Conservation (phyloP, 2,797 vertebrate genomes). For the Botia almorhae region DNA sequence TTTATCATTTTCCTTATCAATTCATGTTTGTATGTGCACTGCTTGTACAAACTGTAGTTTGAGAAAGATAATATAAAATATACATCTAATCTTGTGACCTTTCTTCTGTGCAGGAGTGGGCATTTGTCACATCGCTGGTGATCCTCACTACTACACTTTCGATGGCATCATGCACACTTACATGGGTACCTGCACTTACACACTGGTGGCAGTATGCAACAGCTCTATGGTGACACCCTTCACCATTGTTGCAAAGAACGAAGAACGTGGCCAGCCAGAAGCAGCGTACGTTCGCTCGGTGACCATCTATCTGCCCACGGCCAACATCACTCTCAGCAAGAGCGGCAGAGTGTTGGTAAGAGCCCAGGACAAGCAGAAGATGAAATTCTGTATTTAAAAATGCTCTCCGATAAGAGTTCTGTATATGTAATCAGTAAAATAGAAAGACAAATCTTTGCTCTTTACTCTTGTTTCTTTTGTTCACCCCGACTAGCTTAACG, state of each 20-base stretch:
- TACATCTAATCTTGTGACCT: conserved; percentile 7
- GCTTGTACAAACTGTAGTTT: not conserved
- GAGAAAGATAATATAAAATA: not conserved
- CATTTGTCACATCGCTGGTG: conserved; percentile 80
- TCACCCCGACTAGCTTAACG: conserved; percentile 74
- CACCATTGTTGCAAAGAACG: conserved; percentile 82
- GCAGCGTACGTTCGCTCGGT: conserved; percentile 77
- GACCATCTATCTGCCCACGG: conserved; percentile 69
- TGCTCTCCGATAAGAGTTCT: not conserved
- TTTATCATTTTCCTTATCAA: too few relatives aligned
- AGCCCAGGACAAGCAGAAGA: not conserved
- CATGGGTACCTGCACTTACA: conserved; percentile 83
- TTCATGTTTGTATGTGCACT: too few relatives aligned
- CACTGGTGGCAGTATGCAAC: conserved; percentile 81
- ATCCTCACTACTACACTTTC: conserved; percentile 85
- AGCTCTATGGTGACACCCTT: conserved; percentile 75
- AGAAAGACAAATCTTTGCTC: too few relatives aligned
- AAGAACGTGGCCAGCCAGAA: conserved; percentile 74
- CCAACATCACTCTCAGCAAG: conserved; percentile 78
- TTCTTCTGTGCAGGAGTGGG: conserved; percentile 72
- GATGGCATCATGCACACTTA: conserved; percentile 81
- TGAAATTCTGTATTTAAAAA: not conserved
- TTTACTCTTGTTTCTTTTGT: conserved; percentile 7
- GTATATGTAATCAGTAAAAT: not conserved
- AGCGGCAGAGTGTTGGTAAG: conserved; percentile 80